phyloP scores from a whole-genome alignment of 2,113 vertebrate genomes.

The Coregonus clupeaformis region DNA sequence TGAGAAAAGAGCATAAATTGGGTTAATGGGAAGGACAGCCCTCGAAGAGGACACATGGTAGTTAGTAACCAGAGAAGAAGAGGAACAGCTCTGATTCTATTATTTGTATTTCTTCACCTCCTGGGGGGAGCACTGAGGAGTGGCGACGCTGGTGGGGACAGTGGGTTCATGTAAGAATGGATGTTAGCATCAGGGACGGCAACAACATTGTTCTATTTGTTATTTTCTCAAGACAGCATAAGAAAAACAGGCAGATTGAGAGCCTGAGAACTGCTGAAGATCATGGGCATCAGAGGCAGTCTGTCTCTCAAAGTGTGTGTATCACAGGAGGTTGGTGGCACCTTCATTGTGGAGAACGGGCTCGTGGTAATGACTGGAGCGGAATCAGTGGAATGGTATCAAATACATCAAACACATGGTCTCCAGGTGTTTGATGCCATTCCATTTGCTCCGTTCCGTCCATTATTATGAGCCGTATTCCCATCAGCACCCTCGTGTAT shows the following conservation, averaged over 20 bases:
- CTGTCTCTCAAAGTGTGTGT: slow-evolving; percentile 3
- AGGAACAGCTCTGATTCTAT: slow-evolving; percentile 71
- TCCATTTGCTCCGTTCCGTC: no score
- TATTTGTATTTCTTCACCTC: slow-evolving; percentile 68
- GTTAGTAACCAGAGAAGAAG: slow-evolving; percentile 75
- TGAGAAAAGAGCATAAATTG: slow-evolving; percentile 79
- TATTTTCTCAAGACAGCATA: slow-evolving; percentile 38
- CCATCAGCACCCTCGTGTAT: not conserved
- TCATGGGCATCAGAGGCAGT: not conserved
- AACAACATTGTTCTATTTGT: slow-evolving; percentile 47
- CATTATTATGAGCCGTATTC: no score
- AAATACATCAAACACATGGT: no score
- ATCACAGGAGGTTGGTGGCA: not conserved
- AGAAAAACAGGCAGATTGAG: slow-evolving; percentile 9
- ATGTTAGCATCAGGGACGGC: slow-evolving; percentile 17
- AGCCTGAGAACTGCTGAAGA: slow-evolving; percentile 41
- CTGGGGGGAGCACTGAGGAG: slow-evolving; percentile 16
- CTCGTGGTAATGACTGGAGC: no score
- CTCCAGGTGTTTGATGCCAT: no score
- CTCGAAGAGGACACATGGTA: slow-evolving; percentile 67
- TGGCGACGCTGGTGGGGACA: slow-evolving; percentile 32
- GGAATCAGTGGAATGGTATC: no score
- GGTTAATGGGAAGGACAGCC: slow-evolving; percentile 74
- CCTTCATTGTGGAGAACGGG: no score
- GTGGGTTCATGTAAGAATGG: slow-evolving; percentile 53